Base-by-base conservation (phyloP, 1,140 invertebrate genomes). In the Euura lappo region DNA sequence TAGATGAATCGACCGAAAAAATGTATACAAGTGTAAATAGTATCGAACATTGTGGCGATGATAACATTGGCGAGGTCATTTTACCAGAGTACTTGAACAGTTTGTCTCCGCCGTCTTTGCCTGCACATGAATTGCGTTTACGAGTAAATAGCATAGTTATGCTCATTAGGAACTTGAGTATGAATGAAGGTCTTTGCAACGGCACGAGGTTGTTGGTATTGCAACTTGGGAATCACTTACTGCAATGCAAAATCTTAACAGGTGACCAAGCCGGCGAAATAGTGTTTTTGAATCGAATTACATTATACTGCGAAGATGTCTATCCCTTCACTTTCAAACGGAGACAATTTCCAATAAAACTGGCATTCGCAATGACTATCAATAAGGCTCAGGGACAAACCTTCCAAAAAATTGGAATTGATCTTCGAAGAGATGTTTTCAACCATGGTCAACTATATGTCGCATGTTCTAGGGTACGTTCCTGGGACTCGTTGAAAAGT, bases 281-380 rank as follows among this genome's bases (percentile, higher is more conserved):
- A 11, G 51, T 11, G n/a, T n/a, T 3, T 2, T 60, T 60, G 3
- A 60, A 60, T 3, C 80, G 87, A 72, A 88, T 89, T 79, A 83
- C 85, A 43, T 70, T 87, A 51, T 28, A 28, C 28, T 28, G 28
- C 28, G 28, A 28, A 28, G 28, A 28, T 28, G 28, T 28, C 28
- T 28, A 28, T 28, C 28, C 28, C 28, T 28, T 28, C 1, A 28
- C 28, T 28, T 28, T 28, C 28, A 28, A 28, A 28, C 28, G 28
- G 28, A 28, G 28, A 28, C 28, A 28, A 28, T 28, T 28, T 28
- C 28, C 28, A 28, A 28, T 28, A 28, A 72, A 78, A 75, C 74
- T 90, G 1, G 86, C 89, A 42, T 91, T 90, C 81, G 84, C 85
- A 1, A 85, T 90, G 80, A 89, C 87, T 6, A 88, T 88, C 47